phyloP scores from a whole-genome alignment of 2,797 vertebrate genomes.

The Urocyon cinereoargenteus region DNA sequence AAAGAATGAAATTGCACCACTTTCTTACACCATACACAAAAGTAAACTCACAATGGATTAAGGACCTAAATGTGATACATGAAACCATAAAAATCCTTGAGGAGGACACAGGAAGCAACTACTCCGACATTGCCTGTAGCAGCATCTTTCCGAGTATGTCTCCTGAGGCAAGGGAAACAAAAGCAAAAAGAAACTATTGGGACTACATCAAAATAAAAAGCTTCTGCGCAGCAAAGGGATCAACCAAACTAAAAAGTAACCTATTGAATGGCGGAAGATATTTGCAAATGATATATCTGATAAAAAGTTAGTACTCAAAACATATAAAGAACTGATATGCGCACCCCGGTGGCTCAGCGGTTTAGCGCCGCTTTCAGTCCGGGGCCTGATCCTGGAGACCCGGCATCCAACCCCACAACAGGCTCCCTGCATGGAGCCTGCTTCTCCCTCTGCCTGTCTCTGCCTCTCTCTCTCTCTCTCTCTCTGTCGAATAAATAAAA shows the following conservation, averaged over 20 bases:
- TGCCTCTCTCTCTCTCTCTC: too few relatives aligned
- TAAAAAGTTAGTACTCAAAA: neutral
- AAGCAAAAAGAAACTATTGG: neutral
- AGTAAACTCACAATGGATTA: neutral
- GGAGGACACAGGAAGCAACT: neutral
- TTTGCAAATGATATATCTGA: neutral
- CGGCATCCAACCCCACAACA: too few relatives aligned
- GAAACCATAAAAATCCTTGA: neutral
- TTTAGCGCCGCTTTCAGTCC: too few relatives aligned
- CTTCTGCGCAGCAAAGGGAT: neutral
- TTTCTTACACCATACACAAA: neutral
- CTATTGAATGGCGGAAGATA: neutral
- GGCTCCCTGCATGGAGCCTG: too few relatives aligned
- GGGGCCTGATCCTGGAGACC: too few relatives aligned
- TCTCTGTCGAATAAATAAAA: too few relatives aligned
- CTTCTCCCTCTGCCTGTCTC: too few relatives aligned
- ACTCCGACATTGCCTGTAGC: neutral
- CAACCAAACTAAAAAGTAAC: neutral
- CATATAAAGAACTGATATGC: neutral
- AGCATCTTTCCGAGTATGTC: neutral
- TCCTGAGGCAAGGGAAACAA: neutral
- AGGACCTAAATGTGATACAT: neutral
- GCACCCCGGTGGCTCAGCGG: too few relatives aligned
- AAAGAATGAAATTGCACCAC: neutral
- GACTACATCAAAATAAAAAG: neutral